Evolutionary conservation across 2,888 invertebrate genomes (phyloP).

Genomic region (Morpho achilles): DNA sequence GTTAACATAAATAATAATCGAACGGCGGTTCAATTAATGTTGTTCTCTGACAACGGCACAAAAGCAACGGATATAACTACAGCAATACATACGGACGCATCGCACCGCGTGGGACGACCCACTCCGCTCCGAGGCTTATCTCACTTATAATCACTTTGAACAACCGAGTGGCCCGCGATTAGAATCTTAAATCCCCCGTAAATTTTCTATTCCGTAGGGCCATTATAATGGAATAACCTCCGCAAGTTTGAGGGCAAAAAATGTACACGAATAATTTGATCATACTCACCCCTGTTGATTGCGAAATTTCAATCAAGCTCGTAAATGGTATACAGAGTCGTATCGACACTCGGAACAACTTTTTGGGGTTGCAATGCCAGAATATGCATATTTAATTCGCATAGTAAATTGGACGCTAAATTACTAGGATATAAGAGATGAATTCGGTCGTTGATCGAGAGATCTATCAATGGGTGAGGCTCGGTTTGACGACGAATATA

Average conservation of each 20-base stretch:
- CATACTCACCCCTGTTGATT: slow-evolving; percentile 74
- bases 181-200: slow-evolving; percentile 75
- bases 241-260: slow-evolving; percentile 60
- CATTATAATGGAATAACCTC: slow-evolving; percentile 68
- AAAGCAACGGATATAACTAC: slow-evolving; percentile 25
- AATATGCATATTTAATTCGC: slow-evolving; percentile 31
- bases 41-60: slow-evolving; percentile 20
- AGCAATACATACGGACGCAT: slow-evolving; percentile 21
- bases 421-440: slow-evolving; percentile 31
- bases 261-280: slow-evolving; percentile 76
- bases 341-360: slow-evolving; percentile 72
- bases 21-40: slow-evolving; percentile 18
- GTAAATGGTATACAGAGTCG: slow-evolving; percentile 74
- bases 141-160: slow-evolving; percentile 74
- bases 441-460: slow-evolving; percentile 31
- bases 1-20: slow-evolving; percentile 7
- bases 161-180: slow-evolving; percentile 71
- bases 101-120: slow-evolving; percentile 59
- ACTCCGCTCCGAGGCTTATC: slow-evolving; percentile 64
- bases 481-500: slow-evolving; percentile 55
- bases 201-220: slow-evolving; percentile 68
- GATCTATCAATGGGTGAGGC: slow-evolving; percentile 31
- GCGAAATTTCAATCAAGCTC: slow-evolving; percentile 77
- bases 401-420: slow-evolving; percentile 40
- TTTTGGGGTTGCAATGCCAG: slow-evolving; percentile 61